Conservation (phyloP, 1,140 invertebrate species). For the Papilio polytes region DNA sequence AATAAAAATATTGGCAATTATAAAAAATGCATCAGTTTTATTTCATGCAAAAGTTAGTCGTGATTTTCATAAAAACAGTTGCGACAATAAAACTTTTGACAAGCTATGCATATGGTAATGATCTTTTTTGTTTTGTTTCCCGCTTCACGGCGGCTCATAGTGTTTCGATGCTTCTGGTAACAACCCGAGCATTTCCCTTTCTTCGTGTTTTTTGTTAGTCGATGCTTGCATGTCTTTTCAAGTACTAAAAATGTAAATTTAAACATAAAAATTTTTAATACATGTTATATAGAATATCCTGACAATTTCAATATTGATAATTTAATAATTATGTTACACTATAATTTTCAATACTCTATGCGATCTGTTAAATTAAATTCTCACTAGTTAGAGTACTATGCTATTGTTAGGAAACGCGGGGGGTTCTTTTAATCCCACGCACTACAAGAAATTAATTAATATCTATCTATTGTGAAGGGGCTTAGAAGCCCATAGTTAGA, state of each 20-base stretch:
- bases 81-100: background rate
- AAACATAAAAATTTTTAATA: background rate
- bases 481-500: background rate
- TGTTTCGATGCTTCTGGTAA: conserved; percentile 5
- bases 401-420: background rate
- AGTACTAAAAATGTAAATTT: background rate
- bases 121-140: conserved; percentile 1
- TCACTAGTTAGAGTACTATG: no score
- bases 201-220: conserved; percentile 4
- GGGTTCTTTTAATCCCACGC: no score
- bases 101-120: background rate
- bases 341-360: no score
- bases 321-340: background rate
- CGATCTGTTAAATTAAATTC: no score
- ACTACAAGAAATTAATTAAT: background rate
- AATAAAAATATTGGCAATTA: background rate
- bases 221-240: background rate
- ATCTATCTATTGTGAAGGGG: background rate
- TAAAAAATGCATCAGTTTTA: background rate
- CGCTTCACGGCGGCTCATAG: background rate
- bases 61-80: conserved; percentile 1
- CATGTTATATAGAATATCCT: background rate
- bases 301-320: background rate
- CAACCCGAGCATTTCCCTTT: background rate
- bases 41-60: background rate